Conservation (phyloP, 2,797 vertebrate genomes). For the Myripristis murdjan region DNA sequence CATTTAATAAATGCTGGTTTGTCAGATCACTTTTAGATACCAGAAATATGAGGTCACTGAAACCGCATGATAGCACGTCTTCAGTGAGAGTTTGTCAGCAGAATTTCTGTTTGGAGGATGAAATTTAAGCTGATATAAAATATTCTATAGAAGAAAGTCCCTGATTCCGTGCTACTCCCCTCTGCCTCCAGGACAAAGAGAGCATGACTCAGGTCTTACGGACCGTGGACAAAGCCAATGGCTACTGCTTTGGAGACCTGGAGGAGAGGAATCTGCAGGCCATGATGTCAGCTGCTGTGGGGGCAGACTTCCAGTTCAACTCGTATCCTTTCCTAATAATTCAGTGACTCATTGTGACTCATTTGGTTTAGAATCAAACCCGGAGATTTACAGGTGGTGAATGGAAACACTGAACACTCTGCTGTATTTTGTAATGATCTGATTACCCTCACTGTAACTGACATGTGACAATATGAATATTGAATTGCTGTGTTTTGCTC, state of each 20-base stretch:
- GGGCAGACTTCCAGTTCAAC: slow-evolving; percentile 95
- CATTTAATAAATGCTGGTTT: neutral
- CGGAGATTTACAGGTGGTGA: slow-evolving; percentile 27
- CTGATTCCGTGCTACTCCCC: slow-evolving; percentile 32
- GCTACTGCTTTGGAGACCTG: slow-evolving; percentile 93
- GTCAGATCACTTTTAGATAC: neutral
- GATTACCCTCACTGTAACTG: neutral
- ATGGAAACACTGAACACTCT: slow-evolving; percentile 2
- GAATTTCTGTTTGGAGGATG: neutral
- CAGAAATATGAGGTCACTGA: neutral
- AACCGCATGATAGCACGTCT: too few species aligned
- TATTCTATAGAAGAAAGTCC: slow-evolving; percentile 9
- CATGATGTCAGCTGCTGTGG: slow-evolving; percentile 96
- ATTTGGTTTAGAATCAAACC: slow-evolving; percentile 48
- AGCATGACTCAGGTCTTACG: slow-evolving; percentile 92
- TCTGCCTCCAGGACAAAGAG: slow-evolving; percentile 90
- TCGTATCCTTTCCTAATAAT: slow-evolving; percentile 92
- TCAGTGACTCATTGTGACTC: slow-evolving; percentile 73
- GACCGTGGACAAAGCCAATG: slow-evolving; percentile 96
- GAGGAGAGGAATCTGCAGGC: slow-evolving; percentile 93
- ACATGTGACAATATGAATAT: neutral
- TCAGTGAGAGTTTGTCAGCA: neutral
- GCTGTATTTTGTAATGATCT: neutral
- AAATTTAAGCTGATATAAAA: slow-evolving; percentile 25
- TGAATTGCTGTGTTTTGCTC: neutral